These are phyloP conservation scores for Dipus sagitta DNA, from an alignment of 2,797 vertebrate genomes.

Conservation along the genomic window DNA sequence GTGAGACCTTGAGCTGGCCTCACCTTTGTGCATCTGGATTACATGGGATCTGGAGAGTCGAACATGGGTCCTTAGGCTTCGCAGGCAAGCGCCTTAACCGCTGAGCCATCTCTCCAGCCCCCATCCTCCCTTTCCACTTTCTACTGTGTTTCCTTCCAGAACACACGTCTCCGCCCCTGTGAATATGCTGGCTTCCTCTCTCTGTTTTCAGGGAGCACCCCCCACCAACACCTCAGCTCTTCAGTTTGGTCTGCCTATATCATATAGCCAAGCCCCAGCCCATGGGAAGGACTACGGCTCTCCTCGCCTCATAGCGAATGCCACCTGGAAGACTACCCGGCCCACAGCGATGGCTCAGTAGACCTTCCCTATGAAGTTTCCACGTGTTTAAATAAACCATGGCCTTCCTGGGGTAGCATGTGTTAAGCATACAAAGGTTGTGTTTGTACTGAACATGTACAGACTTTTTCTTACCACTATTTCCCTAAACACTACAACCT, in stretches of 20 bases:
- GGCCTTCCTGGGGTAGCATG: background rate
- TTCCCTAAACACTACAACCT: background rate
- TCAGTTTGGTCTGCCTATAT: background rate
- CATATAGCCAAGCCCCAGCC: background rate
- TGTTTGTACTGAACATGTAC: too few species aligned
- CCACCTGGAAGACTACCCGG: background rate
- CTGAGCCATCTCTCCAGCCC: too few species aligned
- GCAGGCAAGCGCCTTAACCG: too few species aligned
- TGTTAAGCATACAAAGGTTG: background rate
- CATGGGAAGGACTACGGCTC: background rate
- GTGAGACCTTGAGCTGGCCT: too few species aligned
- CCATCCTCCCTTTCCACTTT: background rate
- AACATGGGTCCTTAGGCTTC: too few species aligned
- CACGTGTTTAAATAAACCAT: background rate
- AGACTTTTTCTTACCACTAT: background rate
- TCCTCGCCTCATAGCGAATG: background rate
- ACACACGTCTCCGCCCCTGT: background rate
- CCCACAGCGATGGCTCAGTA: accelerated
- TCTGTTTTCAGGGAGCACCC: accelerated
- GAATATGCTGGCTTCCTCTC: too few species aligned
- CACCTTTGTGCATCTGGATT: too few species aligned
- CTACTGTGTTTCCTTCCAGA: background rate
- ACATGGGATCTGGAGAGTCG: too few species aligned
- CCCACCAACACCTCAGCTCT: background rate
- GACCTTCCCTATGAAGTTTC: background rate